Percentiles rank a stretch among this genome's conserved stretches.
phyloP scores from a whole-genome alignment of 2,888 invertebrate species.

The Drosophila barbarae region DNA sequence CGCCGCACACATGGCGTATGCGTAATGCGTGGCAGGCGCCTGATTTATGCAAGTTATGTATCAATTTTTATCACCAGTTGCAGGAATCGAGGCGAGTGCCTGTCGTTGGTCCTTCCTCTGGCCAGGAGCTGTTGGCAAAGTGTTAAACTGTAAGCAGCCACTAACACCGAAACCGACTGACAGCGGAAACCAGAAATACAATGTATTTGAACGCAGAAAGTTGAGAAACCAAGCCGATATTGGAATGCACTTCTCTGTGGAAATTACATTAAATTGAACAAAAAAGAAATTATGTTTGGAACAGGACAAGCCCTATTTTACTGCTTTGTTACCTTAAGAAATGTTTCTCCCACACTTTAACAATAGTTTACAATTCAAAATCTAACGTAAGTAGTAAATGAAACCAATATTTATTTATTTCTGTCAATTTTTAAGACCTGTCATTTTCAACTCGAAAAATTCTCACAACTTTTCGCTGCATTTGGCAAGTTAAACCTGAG shows the following conservation, averaged over 20 bases:
- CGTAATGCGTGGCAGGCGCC: conserved; percentile 60
- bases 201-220: conserved; percentile 6
- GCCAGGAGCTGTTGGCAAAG: conserved; percentile 46
- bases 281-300: too few species aligned
- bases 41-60: conserved; percentile 79
- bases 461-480: conserved; percentile 17
- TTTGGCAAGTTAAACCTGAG: conserved; percentile 7
- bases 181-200: conserved; percentile 20
- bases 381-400: not conserved
- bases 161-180: conserved; percentile 40
- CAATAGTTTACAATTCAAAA: too few species aligned
- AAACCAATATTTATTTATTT: conserved; percentile 5
- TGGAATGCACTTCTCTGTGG: conserved; percentile 21
- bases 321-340: too few species aligned
- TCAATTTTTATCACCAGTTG: conserved; percentile 78
- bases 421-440: not conserved
- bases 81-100: conserved; percentile 54
- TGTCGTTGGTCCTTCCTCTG: conserved; percentile 1
- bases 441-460: conserved; percentile 4
- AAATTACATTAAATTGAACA: not conserved
- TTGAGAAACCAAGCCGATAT: conserved; percentile 6
- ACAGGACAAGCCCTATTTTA: too few species aligned
- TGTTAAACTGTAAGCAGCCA: conserved; percentile 71
- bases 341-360: too few species aligned
- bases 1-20: conserved; percentile 57